A percentile compares a stretch with the other conserved stretches of the same genome.
phyloP scores from a whole-genome alignment of 2,797 vertebrate genomes.

The Varecia variegata region DNA sequence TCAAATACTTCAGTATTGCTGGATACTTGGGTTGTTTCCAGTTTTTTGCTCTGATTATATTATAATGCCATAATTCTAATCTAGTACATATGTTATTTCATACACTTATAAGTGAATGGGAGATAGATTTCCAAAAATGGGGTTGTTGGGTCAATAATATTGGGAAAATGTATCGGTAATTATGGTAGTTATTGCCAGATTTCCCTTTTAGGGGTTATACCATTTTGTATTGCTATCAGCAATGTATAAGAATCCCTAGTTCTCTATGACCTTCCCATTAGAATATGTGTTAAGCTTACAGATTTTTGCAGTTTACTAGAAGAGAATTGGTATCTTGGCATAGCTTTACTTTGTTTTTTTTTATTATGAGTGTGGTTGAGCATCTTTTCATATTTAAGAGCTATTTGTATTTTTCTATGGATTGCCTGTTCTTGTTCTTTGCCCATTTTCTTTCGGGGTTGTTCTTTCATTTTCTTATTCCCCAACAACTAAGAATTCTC shows the following conservation, averaged over 20 bases:
- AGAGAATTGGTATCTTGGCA: background rate
- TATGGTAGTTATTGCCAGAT: background rate
- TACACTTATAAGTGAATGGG: background rate
- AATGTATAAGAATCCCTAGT: background rate
- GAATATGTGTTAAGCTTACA: background rate
- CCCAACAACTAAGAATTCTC: background rate
- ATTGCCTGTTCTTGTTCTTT: background rate
- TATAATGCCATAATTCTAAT: background rate
- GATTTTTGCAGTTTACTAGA: background rate
- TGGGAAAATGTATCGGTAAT: background rate
- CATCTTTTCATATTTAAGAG: background rate
- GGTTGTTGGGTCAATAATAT: background rate
- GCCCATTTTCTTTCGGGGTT: background rate
- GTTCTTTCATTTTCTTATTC: background rate
- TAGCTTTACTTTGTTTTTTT: slow-evolving; percentile 26
- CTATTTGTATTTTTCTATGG: background rate
- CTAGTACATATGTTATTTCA: background rate
- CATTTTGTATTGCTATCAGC: background rate
- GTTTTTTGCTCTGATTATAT: background rate
- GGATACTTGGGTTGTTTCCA: background rate
- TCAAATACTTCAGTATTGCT: background rate
- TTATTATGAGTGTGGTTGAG: background rate
- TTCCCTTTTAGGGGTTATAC: background rate
- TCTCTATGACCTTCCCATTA: background rate
- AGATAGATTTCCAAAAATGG: background rate